Evolutionary conservation across 2,797 vertebrate genomes (phyloP).

Genomic region (Clarias platycephalus): DNA sequence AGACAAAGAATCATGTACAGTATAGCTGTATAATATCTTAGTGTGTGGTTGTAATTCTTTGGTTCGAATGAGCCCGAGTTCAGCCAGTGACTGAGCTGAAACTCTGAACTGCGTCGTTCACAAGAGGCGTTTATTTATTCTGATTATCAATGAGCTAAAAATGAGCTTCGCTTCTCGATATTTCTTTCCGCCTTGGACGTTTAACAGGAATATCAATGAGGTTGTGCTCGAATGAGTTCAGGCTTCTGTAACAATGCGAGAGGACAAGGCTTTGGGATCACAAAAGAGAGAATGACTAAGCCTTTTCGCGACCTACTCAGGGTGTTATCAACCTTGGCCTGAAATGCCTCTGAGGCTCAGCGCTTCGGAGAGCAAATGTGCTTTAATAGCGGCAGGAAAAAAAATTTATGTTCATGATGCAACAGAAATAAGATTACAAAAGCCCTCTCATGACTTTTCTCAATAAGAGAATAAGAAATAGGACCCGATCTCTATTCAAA

Average conservation of each 20-base stretch:
- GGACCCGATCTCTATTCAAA: constrained; percentile 13
- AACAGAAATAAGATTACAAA: not conserved
- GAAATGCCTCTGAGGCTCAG: constrained; percentile 21
- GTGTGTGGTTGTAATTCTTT: not conserved
- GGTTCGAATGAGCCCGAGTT: not conserved
- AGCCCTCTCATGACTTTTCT: not conserved
- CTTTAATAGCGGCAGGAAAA: not conserved
- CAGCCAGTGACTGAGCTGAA: not conserved
- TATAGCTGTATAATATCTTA: not conserved
- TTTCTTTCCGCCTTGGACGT: not conserved
- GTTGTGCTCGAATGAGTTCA: constrained; percentile 7
- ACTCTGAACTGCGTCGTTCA: not conserved
- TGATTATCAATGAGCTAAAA: not conserved
- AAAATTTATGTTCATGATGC: constrained; percentile 3
- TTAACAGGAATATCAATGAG: constrained; percentile 3
- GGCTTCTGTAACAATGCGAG: not conserved
- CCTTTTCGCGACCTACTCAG: constrained; percentile 14
- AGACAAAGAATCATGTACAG: no score
- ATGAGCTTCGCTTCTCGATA: not conserved
- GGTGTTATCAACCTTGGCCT: constrained; percentile 32
- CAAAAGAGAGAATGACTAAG: constrained; percentile 33
- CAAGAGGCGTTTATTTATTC: not conserved
- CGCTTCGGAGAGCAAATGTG: not conserved
- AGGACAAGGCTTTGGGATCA: constrained; percentile 12
- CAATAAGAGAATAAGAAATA: constrained; percentile 1